These are phyloP conservation scores for Nerophis ophidion DNA, from an alignment of 2,113 vertebrate genomes.

Conservation along the genomic window DNA sequence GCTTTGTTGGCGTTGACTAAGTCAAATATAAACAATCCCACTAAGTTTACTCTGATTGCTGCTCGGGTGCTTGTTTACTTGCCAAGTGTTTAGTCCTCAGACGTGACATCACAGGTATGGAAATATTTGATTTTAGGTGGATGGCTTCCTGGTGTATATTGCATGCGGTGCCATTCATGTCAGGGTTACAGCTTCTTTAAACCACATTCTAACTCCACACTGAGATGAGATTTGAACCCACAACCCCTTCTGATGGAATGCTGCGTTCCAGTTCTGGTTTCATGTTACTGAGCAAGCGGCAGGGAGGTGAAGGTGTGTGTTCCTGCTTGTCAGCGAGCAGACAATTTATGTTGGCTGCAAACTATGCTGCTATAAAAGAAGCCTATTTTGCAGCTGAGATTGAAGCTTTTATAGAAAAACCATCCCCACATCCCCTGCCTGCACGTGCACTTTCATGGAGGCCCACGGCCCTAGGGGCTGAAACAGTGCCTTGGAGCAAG, in stretches of 20 bases:
- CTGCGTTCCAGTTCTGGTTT: background rate
- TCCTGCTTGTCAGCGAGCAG: background rate
- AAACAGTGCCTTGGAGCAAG: conserved; percentile 1
- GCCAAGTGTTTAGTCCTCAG: no score
- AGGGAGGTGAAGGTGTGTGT: conserved; percentile 1
- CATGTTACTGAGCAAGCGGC: conserved; percentile 10
- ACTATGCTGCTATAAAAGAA: conserved; percentile 6
- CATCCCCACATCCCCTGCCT: conserved; percentile 6
- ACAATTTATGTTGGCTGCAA: conserved; percentile 6
- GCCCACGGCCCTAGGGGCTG: background rate
- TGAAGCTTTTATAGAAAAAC: conserved; percentile 18
- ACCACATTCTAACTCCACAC: background rate
- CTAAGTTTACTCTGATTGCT: no score
- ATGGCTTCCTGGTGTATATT: no score
- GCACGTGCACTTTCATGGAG: conserved; percentile 9
- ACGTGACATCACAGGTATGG: no score
- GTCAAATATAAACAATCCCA: no score
- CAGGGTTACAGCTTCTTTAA: no score
- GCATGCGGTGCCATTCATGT: no score
- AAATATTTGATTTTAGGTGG: no score
- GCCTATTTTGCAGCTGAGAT: background rate
- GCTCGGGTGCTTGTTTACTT: no score
- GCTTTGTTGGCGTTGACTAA: no score
- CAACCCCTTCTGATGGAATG: background rate
- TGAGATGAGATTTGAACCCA: background rate